Percentiles rank a stretch among this genome's conserved stretches.
Conservation (phyloP, 1,140 invertebrate genomes). For the Drosophila arizonae region DNA sequence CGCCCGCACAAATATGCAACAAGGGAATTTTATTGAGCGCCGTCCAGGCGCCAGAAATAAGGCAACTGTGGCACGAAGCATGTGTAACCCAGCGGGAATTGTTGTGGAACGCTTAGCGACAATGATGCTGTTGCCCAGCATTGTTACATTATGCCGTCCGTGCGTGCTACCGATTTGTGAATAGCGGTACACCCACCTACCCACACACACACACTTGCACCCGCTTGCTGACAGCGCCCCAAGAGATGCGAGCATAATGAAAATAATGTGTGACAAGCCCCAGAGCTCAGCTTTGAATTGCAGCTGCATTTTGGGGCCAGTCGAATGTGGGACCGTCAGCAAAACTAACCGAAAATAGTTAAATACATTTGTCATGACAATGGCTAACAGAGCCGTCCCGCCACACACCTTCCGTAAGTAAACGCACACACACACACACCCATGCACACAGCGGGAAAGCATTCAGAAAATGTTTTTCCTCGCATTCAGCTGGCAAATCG, state of each 20-base stretch:
- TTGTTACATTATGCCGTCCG: constrained; percentile 60
- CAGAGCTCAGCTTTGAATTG: constrained; percentile 46
- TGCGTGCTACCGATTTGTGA: constrained; percentile 73
- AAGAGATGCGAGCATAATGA: constrained; percentile 64
- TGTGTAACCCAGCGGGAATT: constrained; percentile 36
- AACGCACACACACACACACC: background rate
- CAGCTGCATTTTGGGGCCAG: constrained; percentile 56
- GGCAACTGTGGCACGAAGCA: constrained; percentile 26
- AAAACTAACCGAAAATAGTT: constrained; percentile 71
- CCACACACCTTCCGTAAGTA: background rate
- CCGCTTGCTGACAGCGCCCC: constrained; percentile 23
- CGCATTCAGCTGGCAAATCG: constrained; percentile 76
- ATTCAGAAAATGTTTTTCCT: constrained; percentile 74
- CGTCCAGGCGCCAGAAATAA: constrained; percentile 28
- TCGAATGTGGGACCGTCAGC: constrained; percentile 41
- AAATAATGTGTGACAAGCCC: constrained; percentile 80
- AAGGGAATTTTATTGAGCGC: constrained; percentile 38
- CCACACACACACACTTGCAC: constrained; percentile 5
- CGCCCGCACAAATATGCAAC: constrained; percentile 57
- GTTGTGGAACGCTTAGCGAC: constrained; percentile 22
- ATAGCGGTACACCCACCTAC: constrained; percentile 39
- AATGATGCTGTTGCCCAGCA: constrained; percentile 41
- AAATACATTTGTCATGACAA: constrained; percentile 81
- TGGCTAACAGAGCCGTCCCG: constrained; percentile 22
- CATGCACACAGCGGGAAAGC: constrained; percentile 25